A percentile compares a stretch with the other conserved stretches of the same genome.
phyloP scores from a whole-genome alignment of 2,113 vertebrate species.

The Aleadryas rufinucha region DNA sequence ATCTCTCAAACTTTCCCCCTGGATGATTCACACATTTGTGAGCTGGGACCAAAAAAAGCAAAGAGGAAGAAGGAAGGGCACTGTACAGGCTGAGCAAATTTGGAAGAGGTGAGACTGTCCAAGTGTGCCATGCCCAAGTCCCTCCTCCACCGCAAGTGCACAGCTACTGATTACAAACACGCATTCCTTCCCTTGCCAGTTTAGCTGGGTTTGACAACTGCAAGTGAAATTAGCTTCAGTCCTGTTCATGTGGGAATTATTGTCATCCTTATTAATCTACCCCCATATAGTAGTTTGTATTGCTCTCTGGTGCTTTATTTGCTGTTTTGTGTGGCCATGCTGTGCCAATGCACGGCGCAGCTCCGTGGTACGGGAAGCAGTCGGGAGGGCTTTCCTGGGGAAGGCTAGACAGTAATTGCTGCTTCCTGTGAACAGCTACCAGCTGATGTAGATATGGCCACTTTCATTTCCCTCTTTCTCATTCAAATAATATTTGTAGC shows the following conservation, averaged over 20 bases:
- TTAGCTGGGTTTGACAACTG: neutral
- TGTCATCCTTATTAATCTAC: neutral
- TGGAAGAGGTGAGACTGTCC: neutral
- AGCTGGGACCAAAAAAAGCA: neutral
- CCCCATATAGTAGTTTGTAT: neutral
- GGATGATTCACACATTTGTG: neutral
- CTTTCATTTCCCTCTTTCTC: constrained; percentile 20
- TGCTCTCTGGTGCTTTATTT: neutral
- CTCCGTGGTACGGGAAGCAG: rapidly evolving
- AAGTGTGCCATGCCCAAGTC: neutral
- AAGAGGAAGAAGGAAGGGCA: neutral
- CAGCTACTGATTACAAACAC: neutral
- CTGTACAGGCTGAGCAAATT: neutral
- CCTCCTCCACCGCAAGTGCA: neutral
- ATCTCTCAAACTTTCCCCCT: constrained; percentile 19
- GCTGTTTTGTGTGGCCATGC: neutral
- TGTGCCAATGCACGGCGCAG: rapidly evolving
- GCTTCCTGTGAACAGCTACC: neutral
- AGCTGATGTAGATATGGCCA: neutral
- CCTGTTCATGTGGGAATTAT: neutral
- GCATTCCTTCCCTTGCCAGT: neutral
- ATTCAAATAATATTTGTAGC: neutral
- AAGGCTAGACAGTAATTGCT: neutral
- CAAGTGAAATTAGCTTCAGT: neutral
- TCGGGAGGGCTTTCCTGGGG: rapidly evolving